phyloP scores from a whole-genome alignment of 2,888 invertebrate genomes.

The Agonopterix arenella region DNA sequence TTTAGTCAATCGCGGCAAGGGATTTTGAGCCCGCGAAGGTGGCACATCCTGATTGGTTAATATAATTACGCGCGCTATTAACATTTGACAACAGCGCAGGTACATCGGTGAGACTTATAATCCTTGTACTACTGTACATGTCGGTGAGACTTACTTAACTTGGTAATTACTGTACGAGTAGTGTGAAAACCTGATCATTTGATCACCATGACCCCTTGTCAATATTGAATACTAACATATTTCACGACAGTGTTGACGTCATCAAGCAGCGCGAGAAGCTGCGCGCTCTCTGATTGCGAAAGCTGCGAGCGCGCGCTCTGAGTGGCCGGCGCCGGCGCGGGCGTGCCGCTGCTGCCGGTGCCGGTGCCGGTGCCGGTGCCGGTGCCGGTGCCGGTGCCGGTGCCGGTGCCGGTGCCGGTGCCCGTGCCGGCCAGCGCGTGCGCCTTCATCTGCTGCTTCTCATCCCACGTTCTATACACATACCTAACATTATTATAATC shows the following conservation, averaged over 20 bases:
- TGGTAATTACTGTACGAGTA: no score
- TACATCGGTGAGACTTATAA: no score
- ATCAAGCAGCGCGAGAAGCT: conserved; percentile 88
- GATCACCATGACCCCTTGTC: background rate
- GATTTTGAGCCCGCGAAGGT: no score
- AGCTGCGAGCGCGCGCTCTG: conserved; percentile 40
- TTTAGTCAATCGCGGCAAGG: no score
- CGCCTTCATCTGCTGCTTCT: conserved; percentile 65
- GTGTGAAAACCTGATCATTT: background rate
- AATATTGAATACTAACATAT: conserved; percentile 75
- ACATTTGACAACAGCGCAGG: no score
- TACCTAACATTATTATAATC: no score
- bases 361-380: conserved; percentile 6
- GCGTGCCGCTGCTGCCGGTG: background rate
- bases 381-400: conserved; percentile 5
- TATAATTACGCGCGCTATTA: no score
- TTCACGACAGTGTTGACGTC: conserved; percentile 91
- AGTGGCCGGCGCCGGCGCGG: conserved; percentile 11
- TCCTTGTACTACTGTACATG: no score
- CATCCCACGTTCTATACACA: conserved; percentile 55
- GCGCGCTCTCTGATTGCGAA: conserved; percentile 81
- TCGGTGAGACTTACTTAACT: no score
- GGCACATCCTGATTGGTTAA: no score
- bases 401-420: conserved; percentile 7
- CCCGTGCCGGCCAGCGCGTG: conserved; percentile 28